These are phyloP conservation scores for Sapajus apella DNA, from an alignment of 2,113 vertebrate species.

Conservation along the genomic window DNA sequence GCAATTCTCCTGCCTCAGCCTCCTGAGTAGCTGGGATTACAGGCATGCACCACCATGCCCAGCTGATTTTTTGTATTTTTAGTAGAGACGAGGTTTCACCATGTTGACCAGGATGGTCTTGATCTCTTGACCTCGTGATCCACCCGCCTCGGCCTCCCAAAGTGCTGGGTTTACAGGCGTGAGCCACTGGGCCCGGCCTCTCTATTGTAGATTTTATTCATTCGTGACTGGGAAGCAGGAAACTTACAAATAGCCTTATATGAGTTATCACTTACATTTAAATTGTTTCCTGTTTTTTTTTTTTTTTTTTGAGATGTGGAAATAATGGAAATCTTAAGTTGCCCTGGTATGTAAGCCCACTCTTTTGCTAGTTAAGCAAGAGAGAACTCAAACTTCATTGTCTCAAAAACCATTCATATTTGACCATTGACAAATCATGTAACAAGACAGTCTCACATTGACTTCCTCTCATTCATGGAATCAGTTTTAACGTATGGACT, in stretches of 20 bases:
- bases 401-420: background rate
- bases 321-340: conserved; percentile 6
- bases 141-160: too few relatives aligned
- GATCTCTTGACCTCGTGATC: too few relatives aligned
- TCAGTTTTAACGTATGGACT: background rate
- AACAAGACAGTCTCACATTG: background rate
- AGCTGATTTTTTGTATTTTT: too few relatives aligned
- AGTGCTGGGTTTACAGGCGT: too few relatives aligned
- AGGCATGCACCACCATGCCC: too few relatives aligned
- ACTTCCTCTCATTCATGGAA: background rate
- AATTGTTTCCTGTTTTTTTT: background rate
- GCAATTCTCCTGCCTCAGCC: too few relatives aligned
- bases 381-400: conserved; percentile 22
- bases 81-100: too few relatives aligned
- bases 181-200: too few relatives aligned
- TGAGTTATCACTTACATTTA: conserved; percentile 2
- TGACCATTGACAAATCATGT: background rate
- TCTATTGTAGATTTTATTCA: background rate
- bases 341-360: background rate
- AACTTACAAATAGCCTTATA: background rate
- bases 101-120: too few relatives aligned
- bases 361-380: background rate
- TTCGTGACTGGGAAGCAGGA: background rate
- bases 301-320: conserved; percentile 16
- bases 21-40: too few relatives aligned